phyloP scores from a whole-genome alignment of 2,888 invertebrate species.

The Halocaridina rubra region DNA sequence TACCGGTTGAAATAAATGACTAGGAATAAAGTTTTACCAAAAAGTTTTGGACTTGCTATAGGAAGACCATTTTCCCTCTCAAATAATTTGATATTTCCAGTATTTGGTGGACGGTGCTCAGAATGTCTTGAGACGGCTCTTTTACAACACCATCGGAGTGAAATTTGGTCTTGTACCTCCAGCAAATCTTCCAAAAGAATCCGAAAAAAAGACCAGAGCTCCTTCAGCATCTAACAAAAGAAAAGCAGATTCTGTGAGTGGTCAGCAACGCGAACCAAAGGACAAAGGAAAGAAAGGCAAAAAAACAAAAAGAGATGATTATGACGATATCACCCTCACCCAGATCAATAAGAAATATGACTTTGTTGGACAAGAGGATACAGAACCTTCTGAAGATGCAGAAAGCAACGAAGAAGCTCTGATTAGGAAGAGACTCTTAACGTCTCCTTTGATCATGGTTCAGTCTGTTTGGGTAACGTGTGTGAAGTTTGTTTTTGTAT shows the following conservation, averaged over 20 bases:
- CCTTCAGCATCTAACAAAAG: background rate
- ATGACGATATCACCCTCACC: slow-evolving; percentile 66
- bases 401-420: slow-evolving; percentile 63
- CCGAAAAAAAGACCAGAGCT: slow-evolving; percentile 6
- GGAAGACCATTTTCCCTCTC: background rate
- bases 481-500: background rate
- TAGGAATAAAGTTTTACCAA: no score
- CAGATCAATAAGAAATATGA: slow-evolving; percentile 66
- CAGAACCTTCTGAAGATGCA: background rate
- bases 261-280: background rate
- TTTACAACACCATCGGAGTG: slow-evolving; percentile 66
- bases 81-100: slow-evolving; percentile 53
- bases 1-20: no score
- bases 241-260: slow-evolving; percentile 4
- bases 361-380: slow-evolving; percentile 64
- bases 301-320: slow-evolving; percentile 47
- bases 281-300: slow-evolving; percentile 55
- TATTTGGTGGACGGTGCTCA: slow-evolving; percentile 76
- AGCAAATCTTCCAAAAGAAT: background rate
- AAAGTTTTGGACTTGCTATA: no score
- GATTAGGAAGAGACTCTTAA: slow-evolving; percentile 40
- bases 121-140: slow-evolving; percentile 74
- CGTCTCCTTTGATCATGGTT: slow-evolving; percentile 67
- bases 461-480: slow-evolving; percentile 67
- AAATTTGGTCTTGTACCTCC: slow-evolving; percentile 54